Evolutionary conservation across 2,113 vertebrate species (phyloP).

Genomic region (Pelvicachromis taeniatus): DNA sequence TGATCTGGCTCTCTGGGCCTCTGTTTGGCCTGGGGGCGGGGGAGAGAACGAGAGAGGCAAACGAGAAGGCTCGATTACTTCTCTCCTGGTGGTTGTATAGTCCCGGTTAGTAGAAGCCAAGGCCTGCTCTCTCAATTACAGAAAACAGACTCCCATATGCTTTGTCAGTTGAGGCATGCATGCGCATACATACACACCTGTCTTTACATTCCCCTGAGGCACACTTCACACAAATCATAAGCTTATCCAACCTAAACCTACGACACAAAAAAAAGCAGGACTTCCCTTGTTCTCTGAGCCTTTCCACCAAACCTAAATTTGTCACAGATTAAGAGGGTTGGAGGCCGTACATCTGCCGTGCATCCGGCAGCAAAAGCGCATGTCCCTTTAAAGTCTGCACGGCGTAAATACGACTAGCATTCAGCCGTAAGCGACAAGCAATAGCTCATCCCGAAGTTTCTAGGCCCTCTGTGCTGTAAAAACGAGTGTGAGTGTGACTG

Average conservation of each 20-base stretch:
- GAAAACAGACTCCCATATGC: slow-evolving; percentile 36
- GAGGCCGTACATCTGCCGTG: not conserved
- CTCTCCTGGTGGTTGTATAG: slow-evolving; percentile 53
- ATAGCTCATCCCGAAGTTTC: slow-evolving; percentile 40
- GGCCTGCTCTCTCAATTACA: slow-evolving; percentile 47
- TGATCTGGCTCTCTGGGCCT: slow-evolving; percentile 51
- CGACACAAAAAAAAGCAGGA: slow-evolving; percentile 12
- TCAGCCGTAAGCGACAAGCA: slow-evolving; percentile 21
- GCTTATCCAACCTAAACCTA: slow-evolving; percentile 26
- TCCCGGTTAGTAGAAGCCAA: slow-evolving; percentile 40
- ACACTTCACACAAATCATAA: slow-evolving; percentile 42
- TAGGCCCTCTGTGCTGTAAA: slow-evolving; percentile 8
- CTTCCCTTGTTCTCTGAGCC: not conserved
- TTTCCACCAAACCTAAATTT: slow-evolving; percentile 43
- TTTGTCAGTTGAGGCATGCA: not conserved
- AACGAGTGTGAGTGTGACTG: slow-evolving; percentile 53
- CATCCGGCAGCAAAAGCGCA: not conserved
- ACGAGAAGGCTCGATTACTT: slow-evolving; percentile 56
- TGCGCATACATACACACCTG: slow-evolving; percentile 16
- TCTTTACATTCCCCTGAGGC: slow-evolving; percentile 5
- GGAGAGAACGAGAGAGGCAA: not conserved
- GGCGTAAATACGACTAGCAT: slow-evolving; percentile 10
- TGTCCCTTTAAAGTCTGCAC: slow-evolving; percentile 16
- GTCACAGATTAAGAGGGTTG: slow-evolving; percentile 26
- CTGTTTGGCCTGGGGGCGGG: slow-evolving; percentile 39